Evolutionary conservation across 2,797 vertebrate species (phyloP), one percentile per base, ranked within the genome.

Genomic region (Cyprinodon diabolis): DNA sequence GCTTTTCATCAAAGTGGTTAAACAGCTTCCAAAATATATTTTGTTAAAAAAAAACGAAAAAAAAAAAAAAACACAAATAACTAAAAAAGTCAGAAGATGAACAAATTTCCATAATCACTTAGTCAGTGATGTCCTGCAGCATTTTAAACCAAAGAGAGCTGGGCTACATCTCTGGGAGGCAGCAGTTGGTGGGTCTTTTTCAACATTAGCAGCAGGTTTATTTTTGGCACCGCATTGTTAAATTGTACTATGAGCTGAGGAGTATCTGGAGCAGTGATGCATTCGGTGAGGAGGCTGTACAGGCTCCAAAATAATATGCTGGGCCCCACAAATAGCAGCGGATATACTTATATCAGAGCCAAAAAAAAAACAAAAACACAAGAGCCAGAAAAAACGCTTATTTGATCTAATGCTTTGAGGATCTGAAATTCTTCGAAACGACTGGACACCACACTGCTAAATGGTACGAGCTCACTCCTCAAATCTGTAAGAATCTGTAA

Each of bases 211-310:
- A 7, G 57, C 68, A 72, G 49, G n/a, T 54, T 75, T 90, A 86
- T 85, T 84, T 83, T 84, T 86, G 82, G 80, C 70, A 79, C 40
- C 69, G 68, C 71, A 86, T 84, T 90, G 79, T 85, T 80, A 58
- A 80, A 83, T 77, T 79, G 62, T 66, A 62, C 67, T 57, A 51
- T 25, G 57, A 55, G 72, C 65, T 45, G 49, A 74, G 49, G 51
- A 68, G n/a, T 74, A 78, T 74, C 21, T 13, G 72, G 21, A 49
- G 69, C 52, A 3, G 52, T 57, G 54, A 83, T 83, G 72, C 51
- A 77, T 63, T 49, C 62, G 68, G 56, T 67, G 71, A 10, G 77
- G 81, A 70, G 83, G 62, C 35, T 69, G 77, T 69, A 70, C 21
- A 56, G 71, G 55, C 35, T 75, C 63, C 56, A 47, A 89, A 82